phyloP scores from a whole-genome alignment of 2,888 invertebrate genomes.

The Zygothrica quintamaculata region DNA sequence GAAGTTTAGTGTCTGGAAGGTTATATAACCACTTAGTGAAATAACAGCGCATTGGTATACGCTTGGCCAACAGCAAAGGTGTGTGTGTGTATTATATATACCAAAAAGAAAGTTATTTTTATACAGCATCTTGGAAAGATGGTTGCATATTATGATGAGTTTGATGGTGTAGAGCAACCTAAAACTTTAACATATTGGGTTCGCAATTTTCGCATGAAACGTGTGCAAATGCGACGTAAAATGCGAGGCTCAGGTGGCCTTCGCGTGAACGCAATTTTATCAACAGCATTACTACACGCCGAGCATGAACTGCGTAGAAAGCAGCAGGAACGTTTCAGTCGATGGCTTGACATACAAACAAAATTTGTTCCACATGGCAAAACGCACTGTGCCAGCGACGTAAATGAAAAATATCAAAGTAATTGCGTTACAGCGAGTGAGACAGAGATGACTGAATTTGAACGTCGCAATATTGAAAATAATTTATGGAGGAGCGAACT shows the following conservation, averaged over 20 bases:
- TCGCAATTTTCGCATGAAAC: conserved; percentile 86
- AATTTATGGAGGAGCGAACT: conserved; percentile 85
- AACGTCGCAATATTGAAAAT: conserved; percentile 74
- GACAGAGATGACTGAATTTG: conserved; percentile 61
- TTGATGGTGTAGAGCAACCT: conserved; percentile 63
- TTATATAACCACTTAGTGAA: conserved; percentile 46
- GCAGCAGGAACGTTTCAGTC: conserved; percentile 86
- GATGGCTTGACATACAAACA: conserved; percentile 85
- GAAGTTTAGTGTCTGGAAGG: conserved; percentile 37
- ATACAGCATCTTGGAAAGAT: conserved; percentile 47
- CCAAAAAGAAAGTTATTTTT: conserved; percentile 42
- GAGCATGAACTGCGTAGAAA: conserved; percentile 86
- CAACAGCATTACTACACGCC: conserved; percentile 85
- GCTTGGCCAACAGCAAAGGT: conserved; percentile 50
- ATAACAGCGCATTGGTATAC: conserved; percentile 30
- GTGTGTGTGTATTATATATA: conserved; percentile 60
- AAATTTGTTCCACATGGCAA: conserved; percentile 76
- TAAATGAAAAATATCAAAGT: conserved; percentile 39
- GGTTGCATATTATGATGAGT: conserved; percentile 67
- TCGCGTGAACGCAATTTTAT: conserved; percentile 86
- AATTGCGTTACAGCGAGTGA: conserved; percentile 39
- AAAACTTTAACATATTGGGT: conserved; percentile 86
- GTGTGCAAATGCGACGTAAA: conserved; percentile 85
- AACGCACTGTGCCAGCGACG: conserved; percentile 60
- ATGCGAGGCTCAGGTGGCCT: conserved; percentile 85